Conservation (phyloP, 2,888 invertebrate species). For the Nomada lathburiana region DNA sequence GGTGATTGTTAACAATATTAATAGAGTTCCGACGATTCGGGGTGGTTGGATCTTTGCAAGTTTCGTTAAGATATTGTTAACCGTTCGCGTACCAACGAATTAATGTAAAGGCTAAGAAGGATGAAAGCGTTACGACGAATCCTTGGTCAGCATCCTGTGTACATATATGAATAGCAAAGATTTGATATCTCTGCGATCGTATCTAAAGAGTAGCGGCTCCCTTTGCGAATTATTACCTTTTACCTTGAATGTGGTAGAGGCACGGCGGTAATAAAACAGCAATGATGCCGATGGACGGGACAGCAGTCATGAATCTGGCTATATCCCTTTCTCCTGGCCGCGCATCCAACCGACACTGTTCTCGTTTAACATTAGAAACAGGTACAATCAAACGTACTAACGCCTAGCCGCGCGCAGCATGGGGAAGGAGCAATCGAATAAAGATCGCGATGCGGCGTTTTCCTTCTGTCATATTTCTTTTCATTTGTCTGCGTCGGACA, state of each 20-base stretch:
- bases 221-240: conserved; percentile 76
- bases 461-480: neutral
- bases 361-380: conserved; percentile 80
- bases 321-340: conserved; percentile 80
- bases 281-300: conserved; percentile 82
- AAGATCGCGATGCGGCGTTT: neutral
- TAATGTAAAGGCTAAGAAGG: no score
- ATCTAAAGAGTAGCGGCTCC: conserved; percentile 68
- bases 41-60: no score
- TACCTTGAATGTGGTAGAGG: conserved; percentile 82
- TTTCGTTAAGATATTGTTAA: no score
- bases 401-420: conserved; percentile 50
- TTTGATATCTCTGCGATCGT: conserved; percentile 58
- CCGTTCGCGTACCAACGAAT: no score
- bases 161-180: no score
- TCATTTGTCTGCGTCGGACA: no score
- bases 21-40: no score
- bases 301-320: conserved; percentile 82
- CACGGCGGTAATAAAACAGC: conserved; percentile 81
- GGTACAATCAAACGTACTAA: conserved; percentile 74
- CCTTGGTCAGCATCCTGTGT: neutral
- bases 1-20: no score
- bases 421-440: conserved; percentile 59
- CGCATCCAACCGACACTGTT: conserved; percentile 81
- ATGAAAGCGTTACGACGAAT: no score